phyloP scores from a whole-genome alignment of 2,113 vertebrate species.

The Syngnathus scovelli region DNA sequence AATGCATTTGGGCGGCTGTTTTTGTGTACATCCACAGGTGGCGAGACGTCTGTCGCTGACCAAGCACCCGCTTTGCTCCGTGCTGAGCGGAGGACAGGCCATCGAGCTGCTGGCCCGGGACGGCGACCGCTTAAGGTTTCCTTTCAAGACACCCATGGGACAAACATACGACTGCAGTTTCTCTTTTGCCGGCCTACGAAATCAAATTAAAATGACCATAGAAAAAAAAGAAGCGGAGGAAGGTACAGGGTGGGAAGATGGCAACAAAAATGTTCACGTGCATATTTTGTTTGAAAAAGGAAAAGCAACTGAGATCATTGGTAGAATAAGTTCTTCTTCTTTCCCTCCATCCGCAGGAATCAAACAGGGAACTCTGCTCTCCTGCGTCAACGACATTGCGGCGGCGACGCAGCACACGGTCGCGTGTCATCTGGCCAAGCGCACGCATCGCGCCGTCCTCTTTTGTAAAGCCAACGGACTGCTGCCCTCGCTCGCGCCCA shows the following conservation, averaged over 20 bases:
- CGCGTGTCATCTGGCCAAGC: slow-evolving; percentile 77
- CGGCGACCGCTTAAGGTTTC: slow-evolving; percentile 68
- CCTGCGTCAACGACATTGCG: slow-evolving; percentile 82
- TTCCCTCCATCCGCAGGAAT: slow-evolving; percentile 67
- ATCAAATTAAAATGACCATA: slow-evolving; percentile 66
- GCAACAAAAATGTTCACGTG: too few relatives aligned
- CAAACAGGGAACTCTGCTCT: slow-evolving; percentile 74
- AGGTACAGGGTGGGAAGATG: slow-evolving; percentile 64
- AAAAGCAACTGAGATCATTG: too few relatives aligned
- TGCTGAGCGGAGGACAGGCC: slow-evolving; percentile 83
- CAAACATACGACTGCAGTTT: slow-evolving; percentile 79
- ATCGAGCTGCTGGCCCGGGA: slow-evolving; percentile 81
- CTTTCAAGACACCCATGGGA: slow-evolving; percentile 77
- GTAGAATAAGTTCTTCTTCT: neutral
- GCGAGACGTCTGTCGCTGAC: slow-evolving; percentile 83
- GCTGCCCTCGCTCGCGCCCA: slow-evolving; percentile 64
- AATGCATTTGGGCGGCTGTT: neutral
- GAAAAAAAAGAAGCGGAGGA: slow-evolving; percentile 79
- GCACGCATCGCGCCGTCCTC: slow-evolving; percentile 84
- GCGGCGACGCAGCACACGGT: slow-evolving; percentile 79
- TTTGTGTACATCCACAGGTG: slow-evolving; percentile 67
- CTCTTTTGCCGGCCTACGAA: slow-evolving; percentile 85
- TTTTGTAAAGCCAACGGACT: slow-evolving; percentile 79
- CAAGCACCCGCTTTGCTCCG: slow-evolving; percentile 76
- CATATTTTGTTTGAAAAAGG: too few relatives aligned